These are phyloP conservation scores for Threskiornis aethiopicus DNA, from an alignment of 2,797 vertebrate genomes.

Conservation along the genomic window DNA sequence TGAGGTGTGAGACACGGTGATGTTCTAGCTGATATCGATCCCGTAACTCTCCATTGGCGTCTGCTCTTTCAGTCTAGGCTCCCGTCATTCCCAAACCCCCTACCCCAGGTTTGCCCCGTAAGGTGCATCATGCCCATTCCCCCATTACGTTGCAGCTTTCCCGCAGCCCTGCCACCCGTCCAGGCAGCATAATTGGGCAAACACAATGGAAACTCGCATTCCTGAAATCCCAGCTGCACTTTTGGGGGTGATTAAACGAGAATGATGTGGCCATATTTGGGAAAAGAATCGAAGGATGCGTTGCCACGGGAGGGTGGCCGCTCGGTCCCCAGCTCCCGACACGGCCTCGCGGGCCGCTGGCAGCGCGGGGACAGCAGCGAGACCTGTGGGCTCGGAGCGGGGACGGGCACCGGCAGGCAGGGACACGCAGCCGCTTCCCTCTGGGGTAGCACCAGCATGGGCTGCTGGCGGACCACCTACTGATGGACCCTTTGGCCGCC, in stretches of 20 bases:
- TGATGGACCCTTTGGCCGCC: neutral
- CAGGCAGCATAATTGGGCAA: neutral
- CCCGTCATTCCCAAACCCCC: neutral
- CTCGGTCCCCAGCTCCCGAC: neutral
- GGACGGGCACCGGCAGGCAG: neutral
- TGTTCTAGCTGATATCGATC: accelerated
- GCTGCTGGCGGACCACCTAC: neutral
- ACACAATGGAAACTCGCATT: constrained; percentile 32
- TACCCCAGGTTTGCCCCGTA: accelerated
- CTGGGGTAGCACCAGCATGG: accelerated
- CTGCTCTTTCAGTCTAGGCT: neutral
- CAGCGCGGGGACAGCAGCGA: neutral
- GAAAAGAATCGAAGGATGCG: neutral
- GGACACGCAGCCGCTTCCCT: accelerated
- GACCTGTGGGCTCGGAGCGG: neutral
- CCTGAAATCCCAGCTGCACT: constrained; percentile 29
- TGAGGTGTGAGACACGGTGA: accelerated
- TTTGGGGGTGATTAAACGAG: constrained; percentile 36
- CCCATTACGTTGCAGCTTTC: neutral
- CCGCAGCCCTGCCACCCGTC: neutral
- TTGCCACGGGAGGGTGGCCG: neutral
- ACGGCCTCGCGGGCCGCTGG: neutral
- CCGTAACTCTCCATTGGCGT: accelerated
- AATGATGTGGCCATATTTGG: constrained; percentile 18
- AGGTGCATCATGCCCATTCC: accelerated